phyloP scores from a whole-genome alignment of 2,797 vertebrate species.

The Brachyalestes nurse region DNA sequence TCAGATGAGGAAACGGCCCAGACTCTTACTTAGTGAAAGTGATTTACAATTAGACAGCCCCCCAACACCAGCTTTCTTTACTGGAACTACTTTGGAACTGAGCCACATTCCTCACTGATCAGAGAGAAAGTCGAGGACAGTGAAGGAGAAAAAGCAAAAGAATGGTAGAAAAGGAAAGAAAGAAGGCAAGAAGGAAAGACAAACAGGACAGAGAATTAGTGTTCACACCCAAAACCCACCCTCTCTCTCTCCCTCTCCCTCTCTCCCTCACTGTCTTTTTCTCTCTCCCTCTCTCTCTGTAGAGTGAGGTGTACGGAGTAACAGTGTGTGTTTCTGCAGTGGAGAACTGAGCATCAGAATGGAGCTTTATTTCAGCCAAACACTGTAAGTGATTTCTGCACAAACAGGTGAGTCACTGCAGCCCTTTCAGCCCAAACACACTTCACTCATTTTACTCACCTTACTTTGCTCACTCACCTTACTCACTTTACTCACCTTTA shows the following conservation, averaged over 20 bases:
- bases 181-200: neutral
- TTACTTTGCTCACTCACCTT: too few relatives aligned
- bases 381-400: too few relatives aligned
- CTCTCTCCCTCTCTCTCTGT: neutral
- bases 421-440: too few relatives aligned
- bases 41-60: neutral
- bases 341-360: too few relatives aligned
- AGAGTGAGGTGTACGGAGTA: too few relatives aligned
- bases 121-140: conserved; percentile 21
- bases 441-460: too few relatives aligned
- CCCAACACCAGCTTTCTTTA: conserved; percentile 22
- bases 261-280: neutral
- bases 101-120: conserved; percentile 8
- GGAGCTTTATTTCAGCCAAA: too few relatives aligned
- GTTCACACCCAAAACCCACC: neutral
- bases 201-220: neutral
- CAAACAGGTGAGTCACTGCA: too few relatives aligned
- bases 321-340: too few relatives aligned
- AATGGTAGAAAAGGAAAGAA: conserved; percentile 35
- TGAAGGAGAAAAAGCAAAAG: conserved; percentile 26
- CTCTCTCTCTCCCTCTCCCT: neutral
- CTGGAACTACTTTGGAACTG: conserved; percentile 15
- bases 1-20: conserved; percentile 23
- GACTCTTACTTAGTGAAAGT: neutral
- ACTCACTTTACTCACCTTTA: neutral